phyloP scores from a whole-genome alignment of 2,888 invertebrate species.

The Xestia c-nigrum region DNA sequence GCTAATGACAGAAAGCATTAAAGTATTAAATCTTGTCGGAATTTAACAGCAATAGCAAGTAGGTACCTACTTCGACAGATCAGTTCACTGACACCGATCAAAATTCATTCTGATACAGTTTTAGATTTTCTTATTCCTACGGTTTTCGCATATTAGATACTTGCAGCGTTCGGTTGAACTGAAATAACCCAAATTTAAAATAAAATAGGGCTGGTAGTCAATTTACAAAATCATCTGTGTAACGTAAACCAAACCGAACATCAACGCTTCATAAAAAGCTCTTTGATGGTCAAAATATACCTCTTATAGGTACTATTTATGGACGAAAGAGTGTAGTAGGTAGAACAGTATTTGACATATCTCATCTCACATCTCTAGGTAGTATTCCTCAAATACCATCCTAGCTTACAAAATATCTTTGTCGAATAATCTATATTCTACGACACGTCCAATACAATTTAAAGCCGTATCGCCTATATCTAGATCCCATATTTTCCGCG shows the following conservation, averaged over 20 bases:
- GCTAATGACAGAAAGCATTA: neutral
- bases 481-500: constrained; percentile 8
- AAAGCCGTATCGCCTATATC: constrained; percentile 12
- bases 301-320: neutral
- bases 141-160: neutral
- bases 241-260: neutral
- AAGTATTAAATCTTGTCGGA: neutral
- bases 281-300: neutral
- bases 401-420: constrained; percentile 14
- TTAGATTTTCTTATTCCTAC: neutral
- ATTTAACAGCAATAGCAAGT: neutral
- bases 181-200: neutral
- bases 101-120: neutral
- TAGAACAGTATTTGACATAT: neutral
- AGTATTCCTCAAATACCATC: neutral
- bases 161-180: neutral
- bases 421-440: constrained; percentile 31
- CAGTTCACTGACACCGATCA: neutral
- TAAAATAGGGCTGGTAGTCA: neutral
- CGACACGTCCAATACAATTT: constrained; percentile 11
- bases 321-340: neutral
- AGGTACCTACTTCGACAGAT: neutral
- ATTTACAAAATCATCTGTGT: neutral
- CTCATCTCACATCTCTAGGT: neutral
- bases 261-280: neutral